Evolutionary conservation across 2,888 invertebrate species (phyloP).

Genomic region (Amphipyra tragopoginis): DNA sequence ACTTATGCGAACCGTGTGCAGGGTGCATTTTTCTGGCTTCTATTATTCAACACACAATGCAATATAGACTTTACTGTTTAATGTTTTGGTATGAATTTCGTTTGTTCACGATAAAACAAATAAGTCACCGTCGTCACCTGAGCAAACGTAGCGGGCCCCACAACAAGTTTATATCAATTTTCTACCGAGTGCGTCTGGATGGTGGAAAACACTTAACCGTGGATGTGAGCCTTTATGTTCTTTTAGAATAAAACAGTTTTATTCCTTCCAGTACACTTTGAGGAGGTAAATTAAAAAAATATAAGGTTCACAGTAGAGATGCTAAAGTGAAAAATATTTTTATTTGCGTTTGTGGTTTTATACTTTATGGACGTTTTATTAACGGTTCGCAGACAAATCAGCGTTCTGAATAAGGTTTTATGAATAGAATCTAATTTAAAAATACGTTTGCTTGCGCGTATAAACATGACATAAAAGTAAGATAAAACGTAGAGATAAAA

Average conservation of each 20-base stretch:
- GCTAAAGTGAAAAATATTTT: slow-evolving; percentile 42
- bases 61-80: slow-evolving; percentile 62
- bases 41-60: slow-evolving; percentile 59
- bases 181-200: slow-evolving; percentile 86
- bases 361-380: slow-evolving; percentile 25
- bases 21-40: slow-evolving; percentile 82
- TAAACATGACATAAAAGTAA: slow-evolving; percentile 13
- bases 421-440: slow-evolving; percentile 24
- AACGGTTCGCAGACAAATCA: slow-evolving; percentile 27
- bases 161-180: slow-evolving; percentile 89
- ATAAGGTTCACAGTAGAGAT: slow-evolving; percentile 33
- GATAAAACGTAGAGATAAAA: slow-evolving; percentile 31
- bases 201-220: slow-evolving; percentile 82
- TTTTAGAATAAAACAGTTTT: slow-evolving; percentile 63
- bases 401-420: slow-evolving; percentile 22
- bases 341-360: slow-evolving; percentile 39
- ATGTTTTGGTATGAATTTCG: slow-evolving; percentile 63
- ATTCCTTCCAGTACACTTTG: slow-evolving; percentile 43
- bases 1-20: slow-evolving; percentile 68
- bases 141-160: slow-evolving; percentile 80
- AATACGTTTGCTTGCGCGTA: slow-evolving; percentile 8
- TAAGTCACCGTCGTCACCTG: slow-evolving; percentile 84
- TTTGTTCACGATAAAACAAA: slow-evolving; percentile 67
- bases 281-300: slow-evolving; percentile 52
- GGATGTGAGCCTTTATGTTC: slow-evolving; percentile 72